Conservation (phyloP, 2,113 vertebrate species). For the Hyla sarda region DNA sequence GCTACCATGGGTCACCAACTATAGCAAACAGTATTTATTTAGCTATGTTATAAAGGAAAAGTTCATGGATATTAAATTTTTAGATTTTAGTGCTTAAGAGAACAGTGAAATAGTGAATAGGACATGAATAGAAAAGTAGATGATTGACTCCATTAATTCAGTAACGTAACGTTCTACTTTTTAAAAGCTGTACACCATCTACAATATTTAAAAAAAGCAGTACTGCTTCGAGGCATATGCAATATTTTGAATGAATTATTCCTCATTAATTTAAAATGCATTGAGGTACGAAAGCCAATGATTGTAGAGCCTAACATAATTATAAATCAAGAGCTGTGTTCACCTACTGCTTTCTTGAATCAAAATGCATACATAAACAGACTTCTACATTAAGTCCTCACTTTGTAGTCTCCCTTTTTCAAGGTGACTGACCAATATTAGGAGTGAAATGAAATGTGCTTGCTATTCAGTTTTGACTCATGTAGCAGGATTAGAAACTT, state of each 20-base stretch:
- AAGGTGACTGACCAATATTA: constrained; percentile 54
- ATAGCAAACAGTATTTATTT: constrained; percentile 58
- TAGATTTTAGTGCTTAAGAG: background rate
- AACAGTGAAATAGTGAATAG: background rate
- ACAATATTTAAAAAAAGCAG: constrained; percentile 13
- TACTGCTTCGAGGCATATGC: background rate
- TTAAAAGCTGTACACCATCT: background rate
- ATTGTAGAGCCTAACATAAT: constrained; percentile 27
- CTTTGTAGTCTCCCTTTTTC: constrained; percentile 55
- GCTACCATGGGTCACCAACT: constrained; percentile 90
- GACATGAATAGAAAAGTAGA: background rate
- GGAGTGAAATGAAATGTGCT: constrained; percentile 31
- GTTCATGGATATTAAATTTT: background rate
- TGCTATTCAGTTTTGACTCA: constrained; percentile 15
- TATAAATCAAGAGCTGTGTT: constrained; percentile 35
- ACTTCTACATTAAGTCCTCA: background rate
- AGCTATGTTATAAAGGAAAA: background rate
- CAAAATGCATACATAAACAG: constrained; percentile 58
- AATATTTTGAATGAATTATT: constrained; percentile 19
- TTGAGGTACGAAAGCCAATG: background rate
- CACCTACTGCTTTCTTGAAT: constrained; percentile 49
- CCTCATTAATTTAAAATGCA: constrained; percentile 38
- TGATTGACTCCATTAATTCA: background rate
- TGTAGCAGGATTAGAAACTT: constrained; percentile 69
- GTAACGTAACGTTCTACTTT: background rate